Evolutionary conservation across 35 echinoderm and acorn worm genomes (phyloP), one percentile per base, ranked within the genome.

Genomic region (Hemicentrotus pulcherrimus): DNA sequence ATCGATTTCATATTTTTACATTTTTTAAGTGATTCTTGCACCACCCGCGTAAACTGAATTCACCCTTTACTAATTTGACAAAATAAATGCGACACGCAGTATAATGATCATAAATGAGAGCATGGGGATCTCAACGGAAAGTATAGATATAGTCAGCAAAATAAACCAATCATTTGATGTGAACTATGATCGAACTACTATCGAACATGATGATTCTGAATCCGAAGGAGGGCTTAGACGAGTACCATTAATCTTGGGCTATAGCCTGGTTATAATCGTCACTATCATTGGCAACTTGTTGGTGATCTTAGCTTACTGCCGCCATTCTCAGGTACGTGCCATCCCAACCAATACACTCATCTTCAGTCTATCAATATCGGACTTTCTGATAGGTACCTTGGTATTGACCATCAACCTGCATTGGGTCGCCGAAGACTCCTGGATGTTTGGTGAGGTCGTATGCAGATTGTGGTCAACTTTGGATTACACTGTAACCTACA

Each of bases 391-490:
- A 18, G 96, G 96, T 22, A 4, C 85, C 46, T 14, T 94, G n/a
- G 48, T 94, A 19, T 61, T 96, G n/a, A 95, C 94, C 13, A 33
- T 96, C 47, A 96, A 95, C 31, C 87, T 89, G 46, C 47, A 86
- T 24, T 96, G 96, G 96, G 55, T 92, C 14, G 35, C 59, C 31
- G 50, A 59, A 46, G 94, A 55, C 32, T 85, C 61, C 52, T 96
- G 96, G 96, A 88, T 94, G 18, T 96, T 95, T 52, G 96, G 96
- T 33, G 94, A 96, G 58, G 24, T 32, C 28, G 9, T 96, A 35
- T 96, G 96, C 71, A 96, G 95, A 35, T 24, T 95, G 6, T 96
- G 90, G 86, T 50, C 90, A 31, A 87, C 61, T 32, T 24, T 96
- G 1, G 96, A 96, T 88, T 95, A 95, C 86, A 15, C 89, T 30